Percentiles rank a stretch among this genome's conserved stretches.
phyloP scores from a whole-genome alignment of 2,888 invertebrate species.

The Ochropleura leucogaster region DNA sequence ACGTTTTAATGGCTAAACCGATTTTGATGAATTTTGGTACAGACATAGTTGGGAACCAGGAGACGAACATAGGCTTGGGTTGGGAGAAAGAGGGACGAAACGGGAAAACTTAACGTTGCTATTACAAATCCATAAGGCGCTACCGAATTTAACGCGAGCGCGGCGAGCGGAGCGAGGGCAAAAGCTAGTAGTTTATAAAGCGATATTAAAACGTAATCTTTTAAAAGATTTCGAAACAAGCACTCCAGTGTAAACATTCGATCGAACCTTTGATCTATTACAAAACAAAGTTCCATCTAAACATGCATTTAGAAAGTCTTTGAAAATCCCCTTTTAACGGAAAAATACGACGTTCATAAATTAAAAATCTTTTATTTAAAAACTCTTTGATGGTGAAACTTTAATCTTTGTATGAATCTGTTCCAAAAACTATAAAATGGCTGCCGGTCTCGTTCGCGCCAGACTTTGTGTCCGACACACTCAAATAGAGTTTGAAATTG shows the following conservation, averaged over 20 bases:
- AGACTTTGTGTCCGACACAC: conserved; percentile 33
- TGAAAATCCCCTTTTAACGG: conserved; percentile 33
- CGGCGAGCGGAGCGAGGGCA: background rate
- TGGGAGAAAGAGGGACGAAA: no score
- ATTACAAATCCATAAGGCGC: no score
- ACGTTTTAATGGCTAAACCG: no score
- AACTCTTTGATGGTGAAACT: conserved; percentile 53
- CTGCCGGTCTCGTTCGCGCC: conserved; percentile 24
- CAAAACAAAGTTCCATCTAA: conserved; percentile 16
- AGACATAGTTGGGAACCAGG: no score
- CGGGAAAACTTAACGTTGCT: no score
- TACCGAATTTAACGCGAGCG: no score
- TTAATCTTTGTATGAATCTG: conserved; percentile 43
- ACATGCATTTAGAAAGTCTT: conserved; percentile 13
- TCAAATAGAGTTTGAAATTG: conserved; percentile 56
- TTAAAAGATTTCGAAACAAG: conserved; percentile 14
- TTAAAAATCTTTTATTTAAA: conserved; percentile 34
- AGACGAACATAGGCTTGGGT: no score
- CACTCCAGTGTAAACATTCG: conserved; percentile 4
- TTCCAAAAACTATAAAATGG: conserved; percentile 56
- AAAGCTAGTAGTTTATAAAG: background rate
- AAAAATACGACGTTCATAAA: conserved; percentile 46
- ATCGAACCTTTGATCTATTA: conserved; percentile 51
- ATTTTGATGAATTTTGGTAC: no score
- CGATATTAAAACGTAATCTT: background rate